Evolutionary conservation across 53 echinoderm and acorn worm genomes (phyloP).

Genomic region (Luidia sarsii): DNA sequence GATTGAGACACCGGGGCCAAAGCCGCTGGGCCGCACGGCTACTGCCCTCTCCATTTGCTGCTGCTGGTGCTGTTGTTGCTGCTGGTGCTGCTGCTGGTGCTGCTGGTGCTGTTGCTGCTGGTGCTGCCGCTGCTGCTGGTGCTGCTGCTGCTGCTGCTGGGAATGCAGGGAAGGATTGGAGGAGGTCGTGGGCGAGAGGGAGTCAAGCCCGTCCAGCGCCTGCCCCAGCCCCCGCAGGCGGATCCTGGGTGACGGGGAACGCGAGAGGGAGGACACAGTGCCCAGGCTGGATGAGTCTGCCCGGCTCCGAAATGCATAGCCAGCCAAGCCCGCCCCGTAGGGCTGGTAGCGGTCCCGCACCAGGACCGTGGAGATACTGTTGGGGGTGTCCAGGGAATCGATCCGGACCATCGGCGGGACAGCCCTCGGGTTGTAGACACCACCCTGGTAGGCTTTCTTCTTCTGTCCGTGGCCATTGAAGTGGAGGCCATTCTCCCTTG

Average conservation of each 20-base stretch:
- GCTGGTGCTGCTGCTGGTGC: background rate
- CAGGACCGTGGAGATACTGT: slow-evolving; percentile 39
- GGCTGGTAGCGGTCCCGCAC: slow-evolving; percentile 36
- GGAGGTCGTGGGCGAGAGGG: slow-evolving; percentile 29
- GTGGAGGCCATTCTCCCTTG: slow-evolving; percentile 29
- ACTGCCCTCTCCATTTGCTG: too few relatives aligned
- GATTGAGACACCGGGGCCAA: slow-evolving; percentile 41
- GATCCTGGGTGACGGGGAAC: slow-evolving; percentile 15
- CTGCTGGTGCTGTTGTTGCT: background rate
- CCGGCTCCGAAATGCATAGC: slow-evolving; percentile 20
- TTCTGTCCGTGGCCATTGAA: slow-evolving; percentile 12
- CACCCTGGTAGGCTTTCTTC: slow-evolving; percentile 28
- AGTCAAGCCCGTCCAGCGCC: slow-evolving; percentile 4
- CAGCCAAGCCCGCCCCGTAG: background rate
- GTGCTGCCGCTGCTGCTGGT: slow-evolving; percentile 17
- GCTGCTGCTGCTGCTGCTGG: slow-evolving; percentile 13
- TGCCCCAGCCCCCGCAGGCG: slow-evolving; percentile 10
- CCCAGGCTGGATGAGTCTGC: slow-evolving; percentile 25
- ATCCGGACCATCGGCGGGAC: slow-evolving; percentile 50
- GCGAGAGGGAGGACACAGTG: slow-evolving; percentile 26
- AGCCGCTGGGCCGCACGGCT: slow-evolving; percentile 30
- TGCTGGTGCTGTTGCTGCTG: slow-evolving; percentile 10
- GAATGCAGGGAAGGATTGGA: slow-evolving; percentile 39
- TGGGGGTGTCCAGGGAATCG: slow-evolving; percentile 35
- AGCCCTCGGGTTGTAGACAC: background rate